Conservation (phyloP, 2,888 invertebrate species). For the Odontothrips loti region DNA sequence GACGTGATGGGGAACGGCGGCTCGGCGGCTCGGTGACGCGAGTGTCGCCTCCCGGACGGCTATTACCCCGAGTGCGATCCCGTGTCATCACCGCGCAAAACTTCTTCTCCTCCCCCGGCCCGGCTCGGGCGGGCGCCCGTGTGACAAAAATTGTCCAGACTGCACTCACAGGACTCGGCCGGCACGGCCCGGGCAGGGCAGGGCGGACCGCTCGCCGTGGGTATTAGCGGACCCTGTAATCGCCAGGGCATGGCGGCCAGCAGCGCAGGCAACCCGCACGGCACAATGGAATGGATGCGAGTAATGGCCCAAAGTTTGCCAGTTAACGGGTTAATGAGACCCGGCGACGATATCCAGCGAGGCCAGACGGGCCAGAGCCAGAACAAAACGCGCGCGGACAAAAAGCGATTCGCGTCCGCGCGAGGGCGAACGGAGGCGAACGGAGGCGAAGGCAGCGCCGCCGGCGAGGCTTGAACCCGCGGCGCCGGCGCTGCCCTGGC, state of each 20-base stretch:
- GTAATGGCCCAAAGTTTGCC: background rate
- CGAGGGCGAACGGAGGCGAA: background rate
- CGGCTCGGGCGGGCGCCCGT: too few species aligned
- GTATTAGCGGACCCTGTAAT: conserved; percentile 3
- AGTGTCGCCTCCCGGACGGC: too few species aligned
- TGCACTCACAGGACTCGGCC: too few species aligned
- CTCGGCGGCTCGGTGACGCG: too few species aligned
- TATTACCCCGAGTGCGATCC: background rate
- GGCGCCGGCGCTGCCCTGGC: too few species aligned
- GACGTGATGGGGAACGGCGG: too few species aligned
- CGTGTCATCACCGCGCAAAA: background rate
- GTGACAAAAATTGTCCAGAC: conserved; percentile 18
- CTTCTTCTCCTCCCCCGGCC: background rate
- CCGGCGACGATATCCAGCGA: background rate
- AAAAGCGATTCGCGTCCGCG: background rate
- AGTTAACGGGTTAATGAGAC: background rate
- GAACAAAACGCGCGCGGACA: background rate
- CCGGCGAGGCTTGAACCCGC: too few species aligned
- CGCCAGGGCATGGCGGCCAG: background rate
- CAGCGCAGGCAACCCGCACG: background rate
- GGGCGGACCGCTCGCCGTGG: too few species aligned
- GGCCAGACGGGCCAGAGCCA: background rate
- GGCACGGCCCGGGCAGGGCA: background rate
- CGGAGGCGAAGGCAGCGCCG: too few species aligned
- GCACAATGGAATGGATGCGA: background rate